A percentile compares a stretch with the other conserved stretches of the same genome.
Evolutionary conservation across 2,797 vertebrate species (phyloP).

Genomic region (Sebastes matsubarae): DNA sequence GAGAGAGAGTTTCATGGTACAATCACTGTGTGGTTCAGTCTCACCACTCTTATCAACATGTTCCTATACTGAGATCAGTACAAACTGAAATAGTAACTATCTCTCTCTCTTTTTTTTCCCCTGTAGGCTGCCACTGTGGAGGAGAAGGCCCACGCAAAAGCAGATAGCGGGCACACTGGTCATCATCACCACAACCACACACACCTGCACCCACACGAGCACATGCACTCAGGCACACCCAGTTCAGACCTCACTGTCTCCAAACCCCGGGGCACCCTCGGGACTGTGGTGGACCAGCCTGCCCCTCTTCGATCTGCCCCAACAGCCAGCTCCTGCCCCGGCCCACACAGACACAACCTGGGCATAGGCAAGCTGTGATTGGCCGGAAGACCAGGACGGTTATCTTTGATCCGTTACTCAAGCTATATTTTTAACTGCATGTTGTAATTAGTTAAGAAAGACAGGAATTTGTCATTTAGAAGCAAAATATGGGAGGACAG

Average conservation of each 20-base stretch:
- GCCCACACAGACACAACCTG: conserved; percentile 55
- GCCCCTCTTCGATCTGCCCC: conserved; percentile 53
- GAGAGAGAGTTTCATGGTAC: not conserved
- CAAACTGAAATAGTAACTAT: not conserved
- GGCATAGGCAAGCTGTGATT: conserved; percentile 53
- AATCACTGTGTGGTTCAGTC: not conserved
- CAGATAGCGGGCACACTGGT: conserved; percentile 13
- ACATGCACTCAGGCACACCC: conserved; percentile 31
- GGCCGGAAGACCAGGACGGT: not conserved
- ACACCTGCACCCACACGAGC: conserved; percentile 66
- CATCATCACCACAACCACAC: conserved; percentile 61
- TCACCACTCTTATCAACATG: not conserved
- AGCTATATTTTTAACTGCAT: not conserved
- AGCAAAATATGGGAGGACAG: not conserved
- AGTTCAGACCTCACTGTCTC: not conserved
- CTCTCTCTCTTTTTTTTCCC: not conserved
- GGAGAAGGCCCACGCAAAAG: conserved; percentile 25
- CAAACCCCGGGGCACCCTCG: conserved; percentile 16
- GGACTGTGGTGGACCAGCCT: conserved; percentile 45
- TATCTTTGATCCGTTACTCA: not conserved
- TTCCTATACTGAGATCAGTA: not conserved
- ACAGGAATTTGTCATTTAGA: not conserved
- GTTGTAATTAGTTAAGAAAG: not conserved
- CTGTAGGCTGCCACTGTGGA: conserved; percentile 46
- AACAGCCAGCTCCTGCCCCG: conserved; percentile 61